These are phyloP conservation scores for Cantharis lateralis DNA, from an alignment of 2,888 invertebrate genomes.

Conservation along the genomic window DNA sequence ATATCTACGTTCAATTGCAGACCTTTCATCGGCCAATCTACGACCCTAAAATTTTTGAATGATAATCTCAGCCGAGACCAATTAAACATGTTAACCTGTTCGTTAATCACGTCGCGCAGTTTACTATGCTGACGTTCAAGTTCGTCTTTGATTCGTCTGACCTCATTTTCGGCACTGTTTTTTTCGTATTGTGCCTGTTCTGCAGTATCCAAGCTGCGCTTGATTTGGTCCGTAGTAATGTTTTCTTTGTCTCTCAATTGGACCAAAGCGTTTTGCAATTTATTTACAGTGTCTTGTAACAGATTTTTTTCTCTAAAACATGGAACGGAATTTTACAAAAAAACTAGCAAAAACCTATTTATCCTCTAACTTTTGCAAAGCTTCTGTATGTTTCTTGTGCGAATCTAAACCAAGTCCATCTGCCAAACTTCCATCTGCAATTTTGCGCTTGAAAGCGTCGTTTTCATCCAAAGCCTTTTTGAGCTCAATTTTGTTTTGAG, in stretches of 20 bases:
- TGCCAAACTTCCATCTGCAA: slow-evolving; percentile 53
- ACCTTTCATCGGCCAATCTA: slow-evolving; percentile 71
- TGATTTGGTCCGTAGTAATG: slow-evolving; percentile 67
- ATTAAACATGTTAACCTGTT: slow-evolving; percentile 62
- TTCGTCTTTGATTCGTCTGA: slow-evolving; percentile 76
- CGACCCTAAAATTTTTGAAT: slow-evolving; percentile 52
- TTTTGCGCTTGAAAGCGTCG: slow-evolving; percentile 58
- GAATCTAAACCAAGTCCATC: slow-evolving; percentile 64
- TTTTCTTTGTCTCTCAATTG: slow-evolving; percentile 67
- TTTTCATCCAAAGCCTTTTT: slow-evolving; percentile 73
- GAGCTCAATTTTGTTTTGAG: slow-evolving; percentile 76
- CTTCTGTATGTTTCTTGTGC: slow-evolving; percentile 72
- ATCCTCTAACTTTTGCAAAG: slow-evolving; percentile 63
- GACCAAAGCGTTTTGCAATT: slow-evolving; percentile 68
- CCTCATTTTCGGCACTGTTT: slow-evolving; percentile 74
- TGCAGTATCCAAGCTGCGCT: slow-evolving; percentile 70
- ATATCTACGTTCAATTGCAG: slow-evolving; percentile 74
- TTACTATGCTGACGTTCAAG: slow-evolving; percentile 76
- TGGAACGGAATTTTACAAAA: not conserved
- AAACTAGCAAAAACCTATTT: not conserved
- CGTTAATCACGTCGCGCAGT: slow-evolving; percentile 74
- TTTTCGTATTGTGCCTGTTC: slow-evolving; percentile 80
- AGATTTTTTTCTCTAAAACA: slow-evolving; percentile 67
- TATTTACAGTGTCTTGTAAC: slow-evolving; percentile 70
- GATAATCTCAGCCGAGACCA: not conserved